phyloP scores from a whole-genome alignment of 2,888 invertebrate species.

The Eurytoma californica region DNA sequence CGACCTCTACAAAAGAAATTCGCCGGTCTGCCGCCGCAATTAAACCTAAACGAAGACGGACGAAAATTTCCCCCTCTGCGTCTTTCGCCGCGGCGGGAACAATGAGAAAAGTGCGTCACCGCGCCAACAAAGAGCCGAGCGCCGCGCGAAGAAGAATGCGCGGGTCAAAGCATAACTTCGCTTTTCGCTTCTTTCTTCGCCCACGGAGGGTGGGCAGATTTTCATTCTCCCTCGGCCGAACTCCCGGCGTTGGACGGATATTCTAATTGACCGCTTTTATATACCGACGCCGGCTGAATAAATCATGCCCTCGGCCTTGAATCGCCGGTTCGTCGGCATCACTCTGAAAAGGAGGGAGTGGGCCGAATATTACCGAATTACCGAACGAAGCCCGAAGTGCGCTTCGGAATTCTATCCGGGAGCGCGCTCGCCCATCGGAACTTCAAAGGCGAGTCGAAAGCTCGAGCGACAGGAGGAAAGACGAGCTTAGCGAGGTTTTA shows the following conservation, averaged over 20 bases:
- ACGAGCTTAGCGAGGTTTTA: no score
- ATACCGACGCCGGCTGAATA: neutral
- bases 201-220: neutral
- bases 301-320: neutral
- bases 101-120: neutral
- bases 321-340: neutral
- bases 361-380: no score
- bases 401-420: no score
- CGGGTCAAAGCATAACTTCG: neutral
- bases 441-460: no score
- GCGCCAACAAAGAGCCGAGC: constrained; percentile 34
- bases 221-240: neutral
- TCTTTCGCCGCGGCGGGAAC: neutral
- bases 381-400: no score
- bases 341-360: neutral
- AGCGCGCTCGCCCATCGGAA: no score
- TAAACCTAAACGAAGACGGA: neutral
- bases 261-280: neutral
- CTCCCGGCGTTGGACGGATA: neutral
- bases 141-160: constrained; percentile 10
- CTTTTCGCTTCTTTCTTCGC: neutral
- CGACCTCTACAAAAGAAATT: neutral
- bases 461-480: no score
- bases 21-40: neutral
- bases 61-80: no score